Evolutionary conservation across 2,888 invertebrate genomes (phyloP).

Genomic region (Sinelater perroti): DNA sequence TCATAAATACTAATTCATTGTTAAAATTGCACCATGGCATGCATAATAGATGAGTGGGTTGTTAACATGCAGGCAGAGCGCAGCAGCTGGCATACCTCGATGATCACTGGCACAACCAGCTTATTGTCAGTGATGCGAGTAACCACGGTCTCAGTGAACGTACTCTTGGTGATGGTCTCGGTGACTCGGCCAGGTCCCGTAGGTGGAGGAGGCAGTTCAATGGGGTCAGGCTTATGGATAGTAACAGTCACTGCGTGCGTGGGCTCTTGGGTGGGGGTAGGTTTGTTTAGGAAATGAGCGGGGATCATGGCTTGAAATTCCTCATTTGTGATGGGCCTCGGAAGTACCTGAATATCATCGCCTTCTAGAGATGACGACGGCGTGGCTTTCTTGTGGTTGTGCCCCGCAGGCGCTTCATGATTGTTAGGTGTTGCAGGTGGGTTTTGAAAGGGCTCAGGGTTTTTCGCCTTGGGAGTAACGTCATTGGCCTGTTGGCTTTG

Average conservation of each 20-base stretch:
- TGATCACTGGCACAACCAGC: slow-evolving; percentile 83
- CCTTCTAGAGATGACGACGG: slow-evolving; percentile 64
- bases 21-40: too few species aligned
- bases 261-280: slow-evolving; percentile 48
- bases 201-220: slow-evolving; percentile 84
- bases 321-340: slow-evolving; percentile 90
- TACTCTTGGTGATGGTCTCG: slow-evolving; percentile 95
- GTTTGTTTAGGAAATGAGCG: slow-evolving; percentile 77
- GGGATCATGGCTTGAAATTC: slow-evolving; percentile 96
- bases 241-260: slow-evolving; percentile 78
- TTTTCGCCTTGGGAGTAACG: slow-evolving; percentile 55
- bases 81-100: slow-evolving; percentile 76
- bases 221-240: slow-evolving; percentile 77
- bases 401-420: slow-evolving; percentile 27
- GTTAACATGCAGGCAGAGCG: slow-evolving; percentile 32
- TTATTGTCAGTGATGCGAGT: slow-evolving; percentile 94
- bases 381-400: slow-evolving; percentile 54
- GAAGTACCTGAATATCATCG: slow-evolving; percentile 64
- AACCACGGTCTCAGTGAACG: slow-evolving; percentile 94
- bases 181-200: slow-evolving; percentile 87
- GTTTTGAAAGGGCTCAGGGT: slow-evolving; percentile 60
- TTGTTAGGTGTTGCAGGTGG: slow-evolving; percentile 11
- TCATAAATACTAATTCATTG: too few species aligned
- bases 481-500: slow-evolving; percentile 53
- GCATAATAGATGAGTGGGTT: slow-evolving; percentile 25